Evolutionary conservation across 2,113 vertebrate genomes (phyloP).

Genomic region (Lutjanus erythropterus): DNA sequence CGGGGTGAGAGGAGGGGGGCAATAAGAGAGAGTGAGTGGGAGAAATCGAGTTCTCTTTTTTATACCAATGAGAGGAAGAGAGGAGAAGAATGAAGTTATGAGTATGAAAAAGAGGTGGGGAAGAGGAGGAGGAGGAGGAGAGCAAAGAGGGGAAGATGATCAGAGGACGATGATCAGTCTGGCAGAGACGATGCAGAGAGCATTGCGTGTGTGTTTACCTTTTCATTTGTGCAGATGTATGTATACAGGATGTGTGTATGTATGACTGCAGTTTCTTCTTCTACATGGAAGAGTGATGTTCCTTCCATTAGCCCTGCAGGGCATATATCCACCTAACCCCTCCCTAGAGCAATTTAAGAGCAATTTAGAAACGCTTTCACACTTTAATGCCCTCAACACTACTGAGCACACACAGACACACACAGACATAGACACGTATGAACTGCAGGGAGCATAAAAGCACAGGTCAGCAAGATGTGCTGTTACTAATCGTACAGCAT

Average conservation of each 20-base stretch:
- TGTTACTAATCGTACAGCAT: slow-evolving; percentile 51
- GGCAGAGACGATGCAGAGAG: slow-evolving; percentile 10
- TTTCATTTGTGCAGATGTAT: slow-evolving; percentile 29
- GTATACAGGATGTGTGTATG: slow-evolving; percentile 7
- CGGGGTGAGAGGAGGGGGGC: slow-evolving; percentile 4
- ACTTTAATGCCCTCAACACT: slow-evolving; percentile 73
- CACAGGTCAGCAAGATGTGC: slow-evolving; percentile 75
- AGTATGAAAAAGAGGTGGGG: slow-evolving; percentile 22
- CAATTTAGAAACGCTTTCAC: slow-evolving; percentile 79
- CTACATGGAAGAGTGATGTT: slow-evolving; percentile 45
- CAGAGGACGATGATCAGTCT: slow-evolving; percentile 55
- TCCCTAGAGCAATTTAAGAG: slow-evolving; percentile 74
- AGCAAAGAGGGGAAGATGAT: slow-evolving; percentile 28
- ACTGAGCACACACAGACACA: slow-evolving; percentile 38
- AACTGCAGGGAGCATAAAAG: slow-evolving; percentile 29
- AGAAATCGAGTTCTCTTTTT: slow-evolving; percentile 71
- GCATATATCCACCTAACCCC: slow-evolving; percentile 67
- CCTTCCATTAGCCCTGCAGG: slow-evolving; percentile 56
- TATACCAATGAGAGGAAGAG: slow-evolving; percentile 37
- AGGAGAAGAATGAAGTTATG: slow-evolving; percentile 43
- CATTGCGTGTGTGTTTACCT: neutral
- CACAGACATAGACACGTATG: slow-evolving; percentile 23
- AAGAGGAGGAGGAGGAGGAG: slow-evolving; percentile 47
- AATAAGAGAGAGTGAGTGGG: slow-evolving; percentile 28
- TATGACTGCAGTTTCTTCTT: slow-evolving; percentile 34